Conservation (phyloP, 2,113 vertebrate species). For the Prunella fulvescens region DNA sequence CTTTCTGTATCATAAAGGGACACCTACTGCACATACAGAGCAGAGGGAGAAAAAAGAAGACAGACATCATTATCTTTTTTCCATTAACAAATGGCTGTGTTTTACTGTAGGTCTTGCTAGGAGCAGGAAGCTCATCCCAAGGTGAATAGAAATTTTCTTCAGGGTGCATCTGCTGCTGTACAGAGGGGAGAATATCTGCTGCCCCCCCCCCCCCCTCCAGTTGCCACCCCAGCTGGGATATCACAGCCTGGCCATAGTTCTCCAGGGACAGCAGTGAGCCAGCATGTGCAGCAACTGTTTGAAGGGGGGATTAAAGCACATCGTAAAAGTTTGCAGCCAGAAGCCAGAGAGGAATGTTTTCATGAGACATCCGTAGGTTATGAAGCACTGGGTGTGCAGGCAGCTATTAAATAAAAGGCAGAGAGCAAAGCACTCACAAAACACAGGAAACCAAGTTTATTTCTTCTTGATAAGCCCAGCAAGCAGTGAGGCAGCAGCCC, state of each 20-base stretch:
- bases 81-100: not conserved
- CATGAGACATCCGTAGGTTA: not conserved
- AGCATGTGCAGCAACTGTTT: conserved; percentile 33
- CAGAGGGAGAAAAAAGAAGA: not conserved
- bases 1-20: not conserved
- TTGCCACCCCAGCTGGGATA: conserved; percentile 29
- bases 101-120: not conserved
- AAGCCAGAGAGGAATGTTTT: conserved; percentile 60
- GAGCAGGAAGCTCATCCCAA: not conserved
- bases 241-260: not conserved
- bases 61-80: not conserved
- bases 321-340: conserved; percentile 28
- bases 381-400: conserved; percentile 26
- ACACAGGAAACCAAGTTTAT: conserved; percentile 46
- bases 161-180: not conserved
- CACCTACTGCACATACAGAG: not conserved
- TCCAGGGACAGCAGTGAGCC: not conserved
- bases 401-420: conserved; percentile 23
- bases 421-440: not conserved
- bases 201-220: not conserved
- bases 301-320: conserved; percentile 51
- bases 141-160: not conserved
- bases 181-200: not conserved
- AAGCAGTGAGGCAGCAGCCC: not conserved
- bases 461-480: not conserved